Evolutionary conservation across 2,797 vertebrate genomes (phyloP), one percentile per base, ranked within the genome.

Genomic region (Benthosema pterotum): DNA sequence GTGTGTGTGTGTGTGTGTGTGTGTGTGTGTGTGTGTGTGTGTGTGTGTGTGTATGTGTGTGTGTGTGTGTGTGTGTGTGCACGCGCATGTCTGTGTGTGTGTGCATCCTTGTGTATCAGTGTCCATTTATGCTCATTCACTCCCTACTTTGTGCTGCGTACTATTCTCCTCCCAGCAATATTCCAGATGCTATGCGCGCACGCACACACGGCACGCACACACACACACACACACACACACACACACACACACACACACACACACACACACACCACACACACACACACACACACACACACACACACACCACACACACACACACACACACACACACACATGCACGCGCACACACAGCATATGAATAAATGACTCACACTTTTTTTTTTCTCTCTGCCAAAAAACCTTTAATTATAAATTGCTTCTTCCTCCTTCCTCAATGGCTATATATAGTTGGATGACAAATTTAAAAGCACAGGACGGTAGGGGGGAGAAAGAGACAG

Each of bases 341-440:
- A 53, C 14, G 51, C 16, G 55, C 38, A 80, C 52, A 67, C 63
- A 42, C 45, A 52, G 19, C 68, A 52, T 66, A 72, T 73, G 57
- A 65, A 83, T 62, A 74, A 66, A 74, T 83, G 75, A 84, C 56
- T 70, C 72, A 77, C 70, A 74, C 75, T 74, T 65, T 76, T 76
- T 60, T 74, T 65, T 76, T 76, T 60, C 74, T 43, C 50, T 71
- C 60, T 56, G 64, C 75, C 78, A 76, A 80, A 38, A 79, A 84
- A 84, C 55, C 72, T 83, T 89, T 67, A 86, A 89, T 88, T 86
- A 85, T 85, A 68, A 82, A 86, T 83, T 61, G 81, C 67, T 67
- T 77, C 71, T 77, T 83, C 72, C 71, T 78, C 52, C 59, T 74
- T 82, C 73, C 68, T 74, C 51, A 65, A 64, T 11, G 5, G 42